Evolutionary conservation across 2,113 vertebrate genomes (phyloP).

Genomic region (Pelecanoides urinatrix): DNA sequence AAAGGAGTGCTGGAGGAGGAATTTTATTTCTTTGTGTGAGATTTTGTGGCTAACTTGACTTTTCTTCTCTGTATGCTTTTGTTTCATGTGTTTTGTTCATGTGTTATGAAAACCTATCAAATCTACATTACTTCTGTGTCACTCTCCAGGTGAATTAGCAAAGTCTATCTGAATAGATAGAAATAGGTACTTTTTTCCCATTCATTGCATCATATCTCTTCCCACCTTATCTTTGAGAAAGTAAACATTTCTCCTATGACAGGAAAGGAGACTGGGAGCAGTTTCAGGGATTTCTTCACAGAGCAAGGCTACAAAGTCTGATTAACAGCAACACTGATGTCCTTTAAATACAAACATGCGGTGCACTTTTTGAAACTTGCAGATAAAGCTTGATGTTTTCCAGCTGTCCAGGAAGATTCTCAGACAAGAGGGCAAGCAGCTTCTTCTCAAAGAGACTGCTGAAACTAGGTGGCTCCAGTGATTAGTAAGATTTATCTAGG

Average conservation of each 20-base stretch:
- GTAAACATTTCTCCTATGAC: not conserved
- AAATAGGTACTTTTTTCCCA: not conserved
- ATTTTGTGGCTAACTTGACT: not conserved
- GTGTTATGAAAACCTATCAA: not conserved
- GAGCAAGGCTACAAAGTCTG: not conserved
- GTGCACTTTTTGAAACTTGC: not conserved
- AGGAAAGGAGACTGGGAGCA: not conserved
- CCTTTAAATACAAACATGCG: not conserved
- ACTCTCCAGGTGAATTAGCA: not conserved
- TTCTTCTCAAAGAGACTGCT: not conserved
- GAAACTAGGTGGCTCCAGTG: not conserved
- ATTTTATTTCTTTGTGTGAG: not conserved
- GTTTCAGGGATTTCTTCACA: not conserved
- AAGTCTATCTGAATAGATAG: not conserved
- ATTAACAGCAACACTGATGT: not conserved
- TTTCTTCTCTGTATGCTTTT: not conserved
- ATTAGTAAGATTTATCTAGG: not conserved
- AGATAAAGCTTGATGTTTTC: not conserved
- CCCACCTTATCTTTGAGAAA: not conserved
- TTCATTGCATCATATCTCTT: not conserved
- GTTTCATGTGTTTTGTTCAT: not conserved
- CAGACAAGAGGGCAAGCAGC: not conserved
- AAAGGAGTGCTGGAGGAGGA: not conserved
- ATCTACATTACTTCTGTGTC: not conserved
- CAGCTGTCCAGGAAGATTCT: not conserved